Conservation (phyloP, 2,113 vertebrate genomes). For the Calonectris borealis region DNA sequence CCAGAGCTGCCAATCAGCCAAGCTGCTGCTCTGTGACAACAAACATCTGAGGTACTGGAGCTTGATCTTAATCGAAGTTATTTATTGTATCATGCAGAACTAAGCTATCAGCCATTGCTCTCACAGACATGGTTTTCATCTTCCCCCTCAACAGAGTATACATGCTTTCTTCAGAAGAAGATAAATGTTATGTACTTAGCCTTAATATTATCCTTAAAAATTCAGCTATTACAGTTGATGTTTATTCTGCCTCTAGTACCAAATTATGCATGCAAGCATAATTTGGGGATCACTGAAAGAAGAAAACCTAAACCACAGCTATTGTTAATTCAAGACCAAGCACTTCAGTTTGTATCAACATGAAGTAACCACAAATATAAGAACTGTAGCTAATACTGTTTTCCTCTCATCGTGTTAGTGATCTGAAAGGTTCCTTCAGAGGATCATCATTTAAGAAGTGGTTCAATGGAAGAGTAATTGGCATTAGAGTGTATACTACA, state of each 20-base stretch:
- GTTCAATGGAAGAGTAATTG: not conserved
- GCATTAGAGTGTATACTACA: not conserved
- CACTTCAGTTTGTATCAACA: not conserved
- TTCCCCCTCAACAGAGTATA: not conserved
- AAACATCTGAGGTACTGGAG: conserved; percentile 59
- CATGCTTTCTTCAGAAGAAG: not conserved
- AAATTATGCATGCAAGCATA: not conserved
- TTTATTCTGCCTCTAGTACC: conserved; percentile 27
- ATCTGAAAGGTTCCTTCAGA: conserved; percentile 46
- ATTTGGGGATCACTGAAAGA: not conserved
- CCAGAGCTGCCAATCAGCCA: conserved; percentile 55
- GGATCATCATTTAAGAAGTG: not conserved
- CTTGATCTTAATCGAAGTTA: conserved; percentile 57
- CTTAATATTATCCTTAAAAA: conserved; percentile 40
- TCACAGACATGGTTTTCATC: not conserved
- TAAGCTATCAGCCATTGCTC: conserved; percentile 46
- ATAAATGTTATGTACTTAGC: conserved; percentile 3
- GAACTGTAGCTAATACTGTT: conserved; percentile 2
- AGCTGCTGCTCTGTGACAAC: conserved; percentile 61
- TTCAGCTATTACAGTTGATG: not conserved
- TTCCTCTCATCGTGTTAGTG: not conserved
- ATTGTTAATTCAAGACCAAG: not conserved
- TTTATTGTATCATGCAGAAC: conserved; percentile 58
- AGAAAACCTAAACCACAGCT: not conserved
- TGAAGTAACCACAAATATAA: not conserved